Evolutionary conservation across 2,888 invertebrate genomes (phyloP).

Genomic region (Podotricha telesiphe): DNA sequence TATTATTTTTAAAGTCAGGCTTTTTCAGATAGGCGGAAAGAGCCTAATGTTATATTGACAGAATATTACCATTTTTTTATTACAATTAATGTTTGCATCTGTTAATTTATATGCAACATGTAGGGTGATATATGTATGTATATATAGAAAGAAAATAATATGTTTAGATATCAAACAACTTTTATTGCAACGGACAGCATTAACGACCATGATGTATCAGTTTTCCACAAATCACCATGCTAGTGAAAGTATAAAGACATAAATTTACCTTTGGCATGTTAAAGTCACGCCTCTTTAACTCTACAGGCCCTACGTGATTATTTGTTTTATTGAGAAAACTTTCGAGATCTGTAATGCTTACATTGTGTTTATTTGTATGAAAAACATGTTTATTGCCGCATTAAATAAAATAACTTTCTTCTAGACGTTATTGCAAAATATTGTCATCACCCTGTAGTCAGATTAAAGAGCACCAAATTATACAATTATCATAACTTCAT

Average conservation of each 20-base stretch:
- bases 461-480: too few species aligned
- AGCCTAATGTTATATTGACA: too few species aligned
- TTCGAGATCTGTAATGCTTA: background rate
- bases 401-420: too few species aligned
- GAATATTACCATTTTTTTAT: too few species aligned
- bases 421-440: too few species aligned
- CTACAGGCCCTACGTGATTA: background rate
- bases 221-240: background rate
- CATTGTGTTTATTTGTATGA: background rate
- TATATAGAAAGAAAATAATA: background rate
- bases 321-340: conserved; percentile 1
- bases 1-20: too few species aligned
- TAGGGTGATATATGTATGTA: too few species aligned
- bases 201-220: background rate
- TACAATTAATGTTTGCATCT: too few species aligned
- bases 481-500: too few species aligned
- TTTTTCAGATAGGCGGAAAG: too few species aligned
- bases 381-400: background rate
- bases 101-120: too few species aligned
- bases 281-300: background rate
- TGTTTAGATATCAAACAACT: background rate
- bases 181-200: background rate
- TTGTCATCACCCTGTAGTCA: too few species aligned
- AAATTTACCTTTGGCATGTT: conserved; percentile 8
- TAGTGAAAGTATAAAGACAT: conserved; percentile 16